Conservation (phyloP, 2,113 vertebrate species). For the Thalassarche chlororhynchos region DNA sequence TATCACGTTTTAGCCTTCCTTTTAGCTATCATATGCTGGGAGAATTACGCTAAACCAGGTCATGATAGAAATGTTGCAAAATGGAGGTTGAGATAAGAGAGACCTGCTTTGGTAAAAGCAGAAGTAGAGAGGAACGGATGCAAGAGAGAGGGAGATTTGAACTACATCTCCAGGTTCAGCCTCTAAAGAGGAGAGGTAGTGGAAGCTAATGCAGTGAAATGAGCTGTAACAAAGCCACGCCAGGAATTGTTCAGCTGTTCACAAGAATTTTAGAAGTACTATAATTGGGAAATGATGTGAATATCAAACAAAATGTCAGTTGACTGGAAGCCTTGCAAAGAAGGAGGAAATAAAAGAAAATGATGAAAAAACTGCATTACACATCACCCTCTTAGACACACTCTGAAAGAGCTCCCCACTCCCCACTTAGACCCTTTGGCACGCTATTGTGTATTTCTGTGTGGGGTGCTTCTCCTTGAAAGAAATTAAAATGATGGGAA, state of each 20-base stretch:
- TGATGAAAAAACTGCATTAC: background rate
- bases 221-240: constrained; percentile 26
- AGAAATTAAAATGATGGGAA: constrained; percentile 50
- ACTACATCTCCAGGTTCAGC: background rate
- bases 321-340: constrained; percentile 13
- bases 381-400: background rate
- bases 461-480: constrained; percentile 20
- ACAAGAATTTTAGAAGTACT: constrained; percentile 33
- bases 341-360: constrained; percentile 5
- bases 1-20: background rate
- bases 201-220: constrained; percentile 47
- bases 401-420: background rate
- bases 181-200: background rate
- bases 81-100: background rate
- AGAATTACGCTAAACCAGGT: background rate
- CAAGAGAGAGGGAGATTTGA: background rate
- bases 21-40: background rate
- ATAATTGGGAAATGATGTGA: constrained; percentile 55
- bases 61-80: background rate
- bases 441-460: background rate
- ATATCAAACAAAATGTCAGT: constrained; percentile 51
- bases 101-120: background rate
- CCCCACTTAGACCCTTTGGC: background rate
- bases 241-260: constrained; percentile 46
- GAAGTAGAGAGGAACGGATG: background rate